These are phyloP conservation scores for Apamea sordens DNA, from an alignment of 2,888 invertebrate genomes.

Conservation along the genomic window DNA sequence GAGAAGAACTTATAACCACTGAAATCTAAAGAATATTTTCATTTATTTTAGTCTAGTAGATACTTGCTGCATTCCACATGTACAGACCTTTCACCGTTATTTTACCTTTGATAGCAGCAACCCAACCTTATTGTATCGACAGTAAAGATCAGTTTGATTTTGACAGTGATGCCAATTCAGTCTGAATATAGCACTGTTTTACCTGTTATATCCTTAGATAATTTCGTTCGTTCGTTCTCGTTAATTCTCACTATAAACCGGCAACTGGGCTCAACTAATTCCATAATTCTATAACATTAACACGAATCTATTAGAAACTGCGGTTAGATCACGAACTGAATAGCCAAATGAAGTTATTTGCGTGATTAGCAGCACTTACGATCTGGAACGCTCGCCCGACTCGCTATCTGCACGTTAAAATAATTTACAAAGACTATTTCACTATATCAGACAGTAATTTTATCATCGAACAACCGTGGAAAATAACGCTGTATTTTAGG, in stretches of 20 bases:
- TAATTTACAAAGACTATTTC: slow-evolving; percentile 38
- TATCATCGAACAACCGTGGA: slow-evolving; percentile 39
- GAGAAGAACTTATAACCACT: not conserved
- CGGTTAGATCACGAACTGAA: slow-evolving; percentile 55
- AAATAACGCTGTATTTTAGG: slow-evolving; percentile 46
- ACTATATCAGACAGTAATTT: slow-evolving; percentile 41
- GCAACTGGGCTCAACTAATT: slow-evolving; percentile 10
- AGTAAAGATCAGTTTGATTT: too few relatives aligned
- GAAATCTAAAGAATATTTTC: not conserved
- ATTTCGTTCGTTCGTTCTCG: slow-evolving; percentile 1
- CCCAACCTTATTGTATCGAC: too few relatives aligned
- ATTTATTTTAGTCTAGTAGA: not conserved
- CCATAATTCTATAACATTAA: slow-evolving; percentile 32
- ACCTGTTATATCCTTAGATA: too few relatives aligned
- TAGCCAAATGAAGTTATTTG: slow-evolving; percentile 60
- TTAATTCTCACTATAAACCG: not conserved
- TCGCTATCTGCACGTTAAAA: slow-evolving; percentile 44
- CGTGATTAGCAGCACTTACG: slow-evolving; percentile 54
- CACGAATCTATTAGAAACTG: slow-evolving; percentile 49
- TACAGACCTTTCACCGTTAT: not conserved
- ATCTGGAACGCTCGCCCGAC: slow-evolving; percentile 50
- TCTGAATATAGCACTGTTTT: not conserved
- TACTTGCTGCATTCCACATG: not conserved
- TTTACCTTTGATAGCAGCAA: too few relatives aligned
- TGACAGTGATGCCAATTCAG: too few relatives aligned